A percentile compares a stretch with the other conserved stretches of the same genome.
Evolutionary conservation across 2,113 vertebrate genomes (phyloP).

Genomic region (Phyllopteryx taeniolatus): DNA sequence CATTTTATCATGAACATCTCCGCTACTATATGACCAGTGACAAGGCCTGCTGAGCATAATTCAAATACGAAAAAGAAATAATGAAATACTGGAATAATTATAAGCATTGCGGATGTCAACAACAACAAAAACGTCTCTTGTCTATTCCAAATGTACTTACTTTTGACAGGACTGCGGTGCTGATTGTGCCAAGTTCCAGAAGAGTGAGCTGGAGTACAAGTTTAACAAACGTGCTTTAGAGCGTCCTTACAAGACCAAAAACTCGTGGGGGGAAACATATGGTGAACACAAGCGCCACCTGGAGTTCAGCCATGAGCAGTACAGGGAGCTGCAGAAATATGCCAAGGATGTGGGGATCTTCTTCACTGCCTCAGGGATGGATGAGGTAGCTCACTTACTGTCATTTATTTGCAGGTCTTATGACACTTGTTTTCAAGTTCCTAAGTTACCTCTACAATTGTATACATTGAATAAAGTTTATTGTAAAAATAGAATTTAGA

Average conservation of each 20-base stretch:
- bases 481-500: too few species aligned
- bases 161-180: slow-evolving; percentile 21
- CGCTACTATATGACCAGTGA: too few species aligned
- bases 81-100: too few species aligned
- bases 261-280: slow-evolving; percentile 90
- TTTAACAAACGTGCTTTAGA: slow-evolving; percentile 74
- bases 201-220: slow-evolving; percentile 5
- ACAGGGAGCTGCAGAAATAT: slow-evolving; percentile 84
- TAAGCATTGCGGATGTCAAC: too few species aligned
- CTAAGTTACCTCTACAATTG: too few species aligned
- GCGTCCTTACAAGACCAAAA: slow-evolving; percentile 78
- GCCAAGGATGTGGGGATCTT: slow-evolving; percentile 88
- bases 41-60: too few species aligned
- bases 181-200: slow-evolving; percentile 1
- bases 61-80: too few species aligned
- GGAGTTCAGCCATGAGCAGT: slow-evolving; percentile 92
- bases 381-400: slow-evolving; percentile 80
- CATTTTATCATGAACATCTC: too few species aligned
- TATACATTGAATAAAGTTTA: too few species aligned
- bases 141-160: neutral
- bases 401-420: neutral
- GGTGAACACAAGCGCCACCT: slow-evolving; percentile 93
- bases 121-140: neutral
- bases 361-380: slow-evolving; percentile 98
- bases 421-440: too few species aligned